These are phyloP conservation scores for Callionymus lyra DNA, from an alignment of 2,113 vertebrate species.

Conservation along the genomic window DNA sequence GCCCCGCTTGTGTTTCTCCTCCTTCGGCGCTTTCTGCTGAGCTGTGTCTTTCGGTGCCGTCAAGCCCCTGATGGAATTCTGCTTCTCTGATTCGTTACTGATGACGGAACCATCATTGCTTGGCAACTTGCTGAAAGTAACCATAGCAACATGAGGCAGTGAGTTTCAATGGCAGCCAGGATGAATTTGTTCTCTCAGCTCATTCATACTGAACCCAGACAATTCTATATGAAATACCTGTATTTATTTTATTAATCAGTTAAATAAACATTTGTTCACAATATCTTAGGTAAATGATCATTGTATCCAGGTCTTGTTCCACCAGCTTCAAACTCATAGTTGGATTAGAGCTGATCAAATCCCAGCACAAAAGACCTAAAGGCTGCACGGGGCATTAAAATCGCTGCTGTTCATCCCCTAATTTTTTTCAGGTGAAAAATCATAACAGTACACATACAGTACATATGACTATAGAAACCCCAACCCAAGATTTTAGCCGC, in stretches of 20 bases:
- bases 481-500: too few relatives aligned
- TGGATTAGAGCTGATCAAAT: conserved; percentile 46
- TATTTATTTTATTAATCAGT: neutral
- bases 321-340: conserved; percentile 30
- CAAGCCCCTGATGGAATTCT: conserved; percentile 74
- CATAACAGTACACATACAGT: conserved; percentile 41
- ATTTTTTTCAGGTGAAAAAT: conserved; percentile 57
- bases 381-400: conserved; percentile 52
- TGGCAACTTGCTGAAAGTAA: conserved; percentile 89
- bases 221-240: too few relatives aligned
- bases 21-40: conserved; percentile 84
- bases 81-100: conserved; percentile 91
- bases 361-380: conserved; percentile 29
- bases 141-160: conserved; percentile 91
- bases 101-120: conserved; percentile 91
- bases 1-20: conserved; percentile 79
- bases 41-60: conserved; percentile 77
- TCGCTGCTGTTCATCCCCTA: conserved; percentile 38
- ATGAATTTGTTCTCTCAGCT: conserved; percentile 8
- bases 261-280: conserved; percentile 8
- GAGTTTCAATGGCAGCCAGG: conserved; percentile 70
- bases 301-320: conserved; percentile 26
- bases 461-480: conserved; percentile 2
- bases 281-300: conserved; percentile 12
- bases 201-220: too few relatives aligned